A percentile compares a stretch with the other conserved stretches of the same genome.
Conservation (phyloP, 2,888 invertebrate genomes). For the Girardia tigrina region DNA sequence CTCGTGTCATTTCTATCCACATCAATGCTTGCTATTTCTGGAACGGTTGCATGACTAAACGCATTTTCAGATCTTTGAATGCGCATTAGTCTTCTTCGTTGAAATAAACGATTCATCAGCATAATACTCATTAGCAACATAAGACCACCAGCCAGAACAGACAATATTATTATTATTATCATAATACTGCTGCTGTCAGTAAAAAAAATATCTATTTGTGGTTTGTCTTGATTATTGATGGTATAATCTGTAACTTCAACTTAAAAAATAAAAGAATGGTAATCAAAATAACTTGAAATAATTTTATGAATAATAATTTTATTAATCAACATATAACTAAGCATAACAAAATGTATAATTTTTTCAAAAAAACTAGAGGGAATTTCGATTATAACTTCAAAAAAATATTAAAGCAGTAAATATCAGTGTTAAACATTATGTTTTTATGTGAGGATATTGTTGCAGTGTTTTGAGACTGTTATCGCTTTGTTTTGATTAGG, state of each 20-base stretch:
- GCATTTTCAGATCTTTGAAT: not conserved
- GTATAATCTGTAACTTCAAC: not conserved
- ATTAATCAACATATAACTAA: too few relatives aligned
- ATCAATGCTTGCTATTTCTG: not conserved
- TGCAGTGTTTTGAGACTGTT: too few relatives aligned
- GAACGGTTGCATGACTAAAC: not conserved
- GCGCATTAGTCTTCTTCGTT: not conserved
- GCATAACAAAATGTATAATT: too few relatives aligned
- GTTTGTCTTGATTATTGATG: not conserved
- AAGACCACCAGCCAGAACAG: not conserved
- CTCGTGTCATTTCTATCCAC: not conserved
- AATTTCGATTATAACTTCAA: too few relatives aligned
- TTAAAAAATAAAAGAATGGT: too few relatives aligned
- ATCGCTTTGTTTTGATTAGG: too few relatives aligned
- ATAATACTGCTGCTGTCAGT: constrained; percentile 18
- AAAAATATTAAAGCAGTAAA: too few relatives aligned
- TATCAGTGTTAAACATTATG: too few relatives aligned
- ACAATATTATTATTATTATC: constrained; percentile 15
- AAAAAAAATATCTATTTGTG: not conserved
- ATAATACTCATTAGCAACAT: not conserved
- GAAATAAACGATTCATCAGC: constrained; percentile 14
- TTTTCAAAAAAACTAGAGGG: too few relatives aligned
- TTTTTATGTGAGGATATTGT: too few relatives aligned
- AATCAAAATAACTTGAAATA: too few relatives aligned
- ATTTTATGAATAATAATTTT: too few relatives aligned